Evolutionary conservation across 1,140 invertebrate genomes (phyloP).

Genomic region (Saccostrea echinata): DNA sequence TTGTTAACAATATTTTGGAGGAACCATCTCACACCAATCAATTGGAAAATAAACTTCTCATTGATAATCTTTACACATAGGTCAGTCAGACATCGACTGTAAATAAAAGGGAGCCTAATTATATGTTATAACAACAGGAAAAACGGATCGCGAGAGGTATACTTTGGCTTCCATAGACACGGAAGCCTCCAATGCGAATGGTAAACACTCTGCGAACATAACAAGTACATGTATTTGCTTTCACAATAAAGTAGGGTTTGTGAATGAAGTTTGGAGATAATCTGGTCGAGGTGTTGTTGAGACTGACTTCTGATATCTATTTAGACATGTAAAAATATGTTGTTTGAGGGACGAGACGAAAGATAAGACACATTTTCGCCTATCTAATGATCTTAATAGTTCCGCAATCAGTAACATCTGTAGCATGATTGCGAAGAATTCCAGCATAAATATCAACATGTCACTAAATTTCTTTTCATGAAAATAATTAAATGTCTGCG

Average conservation of each 20-base stretch:
- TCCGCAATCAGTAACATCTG: background rate
- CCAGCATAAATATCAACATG: background rate
- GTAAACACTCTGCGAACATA: background rate
- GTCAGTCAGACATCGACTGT: background rate
- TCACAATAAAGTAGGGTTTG: slow-evolving; percentile 8
- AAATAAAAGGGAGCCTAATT: background rate
- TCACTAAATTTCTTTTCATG: background rate
- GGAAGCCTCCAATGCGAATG: background rate
- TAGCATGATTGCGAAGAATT: background rate
- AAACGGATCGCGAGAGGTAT: background rate
- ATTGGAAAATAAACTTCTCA: too few relatives aligned
- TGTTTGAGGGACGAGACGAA: background rate
- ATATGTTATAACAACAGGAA: slow-evolving; percentile 14
- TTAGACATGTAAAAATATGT: slow-evolving; percentile 18
- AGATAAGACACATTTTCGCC: slow-evolving; percentile 10
- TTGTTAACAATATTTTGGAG: too few relatives aligned
- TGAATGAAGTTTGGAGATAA: background rate
- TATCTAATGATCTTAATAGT: slow-evolving; percentile 19
- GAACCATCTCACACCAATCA: too few relatives aligned
- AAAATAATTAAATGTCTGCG: background rate
- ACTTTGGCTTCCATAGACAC: background rate
- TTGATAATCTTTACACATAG: background rate
- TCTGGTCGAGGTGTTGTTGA: background rate
- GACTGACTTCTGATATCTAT: slow-evolving; percentile 15
- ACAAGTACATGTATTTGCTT: background rate